A percentile compares a stretch with the other conserved stretches of the same genome.
Evolutionary conservation across 1,140 invertebrate species (phyloP).

Genomic region (Trachymyrmex cornetzi): DNA sequence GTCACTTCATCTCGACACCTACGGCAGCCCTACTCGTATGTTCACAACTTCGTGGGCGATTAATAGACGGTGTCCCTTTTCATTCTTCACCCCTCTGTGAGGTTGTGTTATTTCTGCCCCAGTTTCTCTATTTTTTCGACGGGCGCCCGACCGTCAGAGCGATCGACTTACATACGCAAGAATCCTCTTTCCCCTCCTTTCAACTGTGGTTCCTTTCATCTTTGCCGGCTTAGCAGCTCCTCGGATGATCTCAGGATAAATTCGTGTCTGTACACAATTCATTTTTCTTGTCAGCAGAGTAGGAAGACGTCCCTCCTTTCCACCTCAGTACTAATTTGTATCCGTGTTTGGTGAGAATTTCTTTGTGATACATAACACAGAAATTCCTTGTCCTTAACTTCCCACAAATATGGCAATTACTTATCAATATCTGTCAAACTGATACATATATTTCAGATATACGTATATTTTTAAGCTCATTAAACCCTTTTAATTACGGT

Average conservation of each 20-base stretch:
- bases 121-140: slow-evolving; percentile 68
- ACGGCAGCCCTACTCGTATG: slow-evolving; percentile 27
- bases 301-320: slow-evolving; percentile 49
- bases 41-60: slow-evolving; percentile 11
- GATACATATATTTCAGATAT: neutral
- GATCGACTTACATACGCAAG: slow-evolving; percentile 79
- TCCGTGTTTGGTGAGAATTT: slow-evolving; percentile 37
- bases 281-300: slow-evolving; percentile 81
- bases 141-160: slow-evolving; percentile 73
- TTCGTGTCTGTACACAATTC: slow-evolving; percentile 79
- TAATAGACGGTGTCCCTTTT: slow-evolving; percentile 60
- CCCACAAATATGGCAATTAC: neutral
- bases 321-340: neutral
- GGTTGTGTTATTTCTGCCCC: slow-evolving; percentile 67
- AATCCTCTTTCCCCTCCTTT: slow-evolving; percentile 71
- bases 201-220: slow-evolving; percentile 78
- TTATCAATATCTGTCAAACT: slow-evolving; percentile 6
- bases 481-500: neutral
- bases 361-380: neutral
- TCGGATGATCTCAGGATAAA: slow-evolving; percentile 77
- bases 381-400: slow-evolving; percentile 10
- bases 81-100: slow-evolving; percentile 55
- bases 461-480: neutral
- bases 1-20: slow-evolving; percentile 56
- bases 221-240: slow-evolving; percentile 78